phyloP scores from a whole-genome alignment of 2,113 vertebrate species.

The Myiozetetes cayanensis region DNA sequence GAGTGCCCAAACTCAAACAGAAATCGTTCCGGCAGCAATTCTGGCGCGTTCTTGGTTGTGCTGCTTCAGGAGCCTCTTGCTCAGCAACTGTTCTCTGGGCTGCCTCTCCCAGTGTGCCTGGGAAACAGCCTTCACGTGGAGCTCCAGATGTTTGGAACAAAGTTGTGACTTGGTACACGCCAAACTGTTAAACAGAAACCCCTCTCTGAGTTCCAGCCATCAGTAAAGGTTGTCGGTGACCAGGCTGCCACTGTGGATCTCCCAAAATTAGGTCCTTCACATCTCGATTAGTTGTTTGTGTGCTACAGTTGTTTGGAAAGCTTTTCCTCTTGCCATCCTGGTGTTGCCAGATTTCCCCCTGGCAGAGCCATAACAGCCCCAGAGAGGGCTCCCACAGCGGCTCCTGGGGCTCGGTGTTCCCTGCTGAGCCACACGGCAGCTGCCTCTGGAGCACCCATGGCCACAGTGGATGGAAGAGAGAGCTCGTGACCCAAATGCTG shows the following conservation, averaged over 20 bases:
- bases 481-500: neutral
- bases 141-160: neutral
- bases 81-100: neutral
- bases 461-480: neutral
- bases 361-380: neutral
- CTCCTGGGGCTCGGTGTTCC: rapidly evolving
- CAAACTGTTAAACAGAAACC: neutral
- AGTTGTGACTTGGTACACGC: neutral
- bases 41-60: rapidly evolving
- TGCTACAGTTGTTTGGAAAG: neutral
- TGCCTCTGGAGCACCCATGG: neutral
- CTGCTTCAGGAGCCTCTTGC: neutral
- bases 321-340: neutral
- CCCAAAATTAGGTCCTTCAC: neutral
- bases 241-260: neutral
- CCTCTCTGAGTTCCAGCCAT: neutral
- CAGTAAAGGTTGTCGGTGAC: neutral
- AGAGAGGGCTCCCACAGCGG: neutral
- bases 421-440: neutral
- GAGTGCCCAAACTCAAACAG: neutral
- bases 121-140: neutral
- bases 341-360: neutral
- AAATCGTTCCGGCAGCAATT: neutral
- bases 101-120: neutral
- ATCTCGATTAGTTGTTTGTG: neutral